Percentiles rank a stretch among this genome's conserved stretches.
These are phyloP conservation scores for Caenorhabditis becei DNA, from an alignment of 2,888 invertebrate genomes.

Conservation along the genomic window DNA sequence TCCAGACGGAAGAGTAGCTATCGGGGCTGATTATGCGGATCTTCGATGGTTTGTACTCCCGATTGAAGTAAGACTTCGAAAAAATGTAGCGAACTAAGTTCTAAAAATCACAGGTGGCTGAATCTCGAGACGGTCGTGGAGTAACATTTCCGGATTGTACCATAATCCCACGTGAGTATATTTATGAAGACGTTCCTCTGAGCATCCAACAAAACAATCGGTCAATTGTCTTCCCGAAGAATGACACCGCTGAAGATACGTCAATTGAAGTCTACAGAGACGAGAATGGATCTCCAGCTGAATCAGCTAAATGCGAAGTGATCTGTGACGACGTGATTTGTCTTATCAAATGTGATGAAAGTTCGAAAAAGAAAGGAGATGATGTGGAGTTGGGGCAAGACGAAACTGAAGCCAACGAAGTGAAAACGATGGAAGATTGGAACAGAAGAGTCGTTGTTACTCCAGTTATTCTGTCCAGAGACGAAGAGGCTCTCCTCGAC, in stretches of 20 bases:
- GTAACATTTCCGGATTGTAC: not conserved
- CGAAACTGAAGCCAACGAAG: constrained; percentile 35
- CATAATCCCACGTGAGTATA: constrained; percentile 26
- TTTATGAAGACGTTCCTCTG: not conserved
- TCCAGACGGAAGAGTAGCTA: constrained; percentile 88
- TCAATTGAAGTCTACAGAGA: too few species aligned
- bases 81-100: too few species aligned
- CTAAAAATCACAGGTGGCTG: constrained; percentile 23
- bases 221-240: too few species aligned
- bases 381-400: constrained; percentile 12
- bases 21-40: constrained; percentile 86
- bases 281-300: not conserved
- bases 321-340: constrained; percentile 42
- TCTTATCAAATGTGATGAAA: constrained; percentile 33
- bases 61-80: constrained; percentile 85
- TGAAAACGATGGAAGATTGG: constrained; percentile 69
- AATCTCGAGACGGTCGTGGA: constrained; percentile 28
- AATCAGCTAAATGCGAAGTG: constrained; percentile 6
- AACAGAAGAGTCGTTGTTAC: constrained; percentile 78
- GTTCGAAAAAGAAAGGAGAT: not conserved
- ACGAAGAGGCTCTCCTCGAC: constrained; percentile 70
- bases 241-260: too few species aligned
- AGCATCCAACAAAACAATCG: too few species aligned
- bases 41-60: constrained; percentile 93
- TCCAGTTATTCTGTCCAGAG: constrained; percentile 82